Evolutionary conservation across 2,888 invertebrate species (phyloP).

Genomic region (Acholoe squamosa): DNA sequence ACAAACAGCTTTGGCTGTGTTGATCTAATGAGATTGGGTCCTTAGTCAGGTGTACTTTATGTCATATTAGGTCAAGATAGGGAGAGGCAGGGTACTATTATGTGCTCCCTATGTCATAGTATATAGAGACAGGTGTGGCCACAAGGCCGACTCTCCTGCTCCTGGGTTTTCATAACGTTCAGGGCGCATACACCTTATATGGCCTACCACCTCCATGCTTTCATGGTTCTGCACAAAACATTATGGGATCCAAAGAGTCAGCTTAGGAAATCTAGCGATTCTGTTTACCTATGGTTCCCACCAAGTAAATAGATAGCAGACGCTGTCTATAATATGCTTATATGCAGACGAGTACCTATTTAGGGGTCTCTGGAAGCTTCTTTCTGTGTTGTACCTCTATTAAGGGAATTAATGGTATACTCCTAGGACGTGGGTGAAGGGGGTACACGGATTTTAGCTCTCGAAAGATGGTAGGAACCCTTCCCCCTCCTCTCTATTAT

Average conservation of each 20-base stretch:
- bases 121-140: background rate
- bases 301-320: conserved; percentile 14
- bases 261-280: background rate
- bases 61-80: background rate
- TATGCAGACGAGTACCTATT: background rate
- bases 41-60: conserved; percentile 48
- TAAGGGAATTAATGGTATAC: too few relatives aligned
- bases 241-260: conserved; percentile 27
- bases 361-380: background rate
- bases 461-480: too few relatives aligned
- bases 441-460: too few relatives aligned
- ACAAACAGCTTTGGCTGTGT: conserved; percentile 30
- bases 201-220: background rate
- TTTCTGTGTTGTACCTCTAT: too few relatives aligned
- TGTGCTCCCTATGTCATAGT: background rate
- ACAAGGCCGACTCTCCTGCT: background rate
- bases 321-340: background rate
- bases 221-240: background rate
- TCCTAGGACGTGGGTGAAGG: too few relatives aligned
- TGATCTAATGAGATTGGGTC: conserved; percentile 47
- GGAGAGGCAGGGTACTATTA: background rate
- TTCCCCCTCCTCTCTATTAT: background rate
- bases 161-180: background rate
- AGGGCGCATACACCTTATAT: background rate
- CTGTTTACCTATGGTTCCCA: background rate